Evolutionary conservation across 2,113 vertebrate species (phyloP).

Genomic region (Urocitellus parryii): DNA sequence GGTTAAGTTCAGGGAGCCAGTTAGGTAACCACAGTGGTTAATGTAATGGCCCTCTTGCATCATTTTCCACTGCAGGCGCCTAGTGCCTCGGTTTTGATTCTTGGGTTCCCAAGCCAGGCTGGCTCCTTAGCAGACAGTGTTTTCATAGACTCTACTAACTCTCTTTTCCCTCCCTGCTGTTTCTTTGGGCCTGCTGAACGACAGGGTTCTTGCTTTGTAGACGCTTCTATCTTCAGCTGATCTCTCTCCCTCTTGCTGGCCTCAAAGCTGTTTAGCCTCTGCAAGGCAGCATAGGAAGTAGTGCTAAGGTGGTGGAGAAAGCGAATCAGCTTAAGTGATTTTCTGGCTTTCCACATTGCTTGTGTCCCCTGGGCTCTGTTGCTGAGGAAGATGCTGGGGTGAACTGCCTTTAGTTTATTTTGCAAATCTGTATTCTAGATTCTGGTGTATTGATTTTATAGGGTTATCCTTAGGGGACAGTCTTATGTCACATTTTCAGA

Average conservation of each 20-base stretch:
- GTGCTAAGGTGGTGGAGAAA: neutral
- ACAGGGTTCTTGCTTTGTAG: slow-evolving; percentile 34
- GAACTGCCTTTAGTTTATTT: neutral
- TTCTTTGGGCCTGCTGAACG: neutral
- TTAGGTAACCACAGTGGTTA: neutral
- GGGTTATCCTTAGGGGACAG: neutral
- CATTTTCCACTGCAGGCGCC: neutral
- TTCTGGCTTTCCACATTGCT: neutral
- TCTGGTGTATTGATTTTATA: neutral
- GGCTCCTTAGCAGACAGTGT: neutral
- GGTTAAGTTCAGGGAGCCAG: slow-evolving; percentile 20
- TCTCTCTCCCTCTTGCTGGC: neutral
- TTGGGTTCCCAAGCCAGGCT: neutral
- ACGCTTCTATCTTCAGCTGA: neutral
- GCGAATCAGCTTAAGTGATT: no score
- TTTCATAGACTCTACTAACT: neutral
- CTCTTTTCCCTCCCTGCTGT: neutral
- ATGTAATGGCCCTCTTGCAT: neutral
- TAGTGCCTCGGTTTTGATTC: neutral
- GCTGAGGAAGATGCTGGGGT: neutral
- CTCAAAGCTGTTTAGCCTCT: neutral
- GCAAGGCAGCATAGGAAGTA: neutral
- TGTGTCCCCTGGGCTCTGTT: neutral
- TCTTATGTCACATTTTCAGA: neutral
- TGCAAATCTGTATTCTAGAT: neutral